Base-by-base conservation (phyloP, 2,888 invertebrate species). In the Brachyopa scutellaris region DNA sequence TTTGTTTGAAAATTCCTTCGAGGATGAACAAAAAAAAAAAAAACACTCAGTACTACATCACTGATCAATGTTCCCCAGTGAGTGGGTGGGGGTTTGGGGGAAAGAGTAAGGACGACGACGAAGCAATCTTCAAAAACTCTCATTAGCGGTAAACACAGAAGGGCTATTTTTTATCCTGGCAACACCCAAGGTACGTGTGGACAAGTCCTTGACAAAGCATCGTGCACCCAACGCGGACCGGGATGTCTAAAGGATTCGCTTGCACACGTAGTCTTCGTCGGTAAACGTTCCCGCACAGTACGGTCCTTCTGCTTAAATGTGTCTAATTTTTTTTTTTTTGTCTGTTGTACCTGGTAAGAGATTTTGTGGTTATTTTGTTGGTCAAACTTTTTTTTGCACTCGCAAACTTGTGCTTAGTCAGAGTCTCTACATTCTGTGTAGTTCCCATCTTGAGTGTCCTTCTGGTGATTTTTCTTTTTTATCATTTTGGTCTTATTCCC, bases 61-160 rank as follows among this genome's bases (percentile, higher is more conserved):
- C 29, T 15, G 57, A 57, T 55, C 36, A 38, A 36, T 23, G 62
- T 33, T 15, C 8, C 7, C 49, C 17, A 1, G 31, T 1, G 21
- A 3, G n/a, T n/a, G n/a, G n/a, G n/a, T n/a, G n/a, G n/a, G n/a
- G n/a, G n/a, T n/a, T n/a, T n/a, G n/a, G n/a, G n/a, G n/a, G n/a
- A n/a, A 23, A 2, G 23, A 15, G 19, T 26, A 26, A 26, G 11
- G 7, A 29, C 13, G 8, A 31, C 15, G 8, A 17, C 8, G 11
- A 57, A 47, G 7, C 26, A 57, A 67, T 55, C 33, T 33, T 33
- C 6, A 21, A 69, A 31, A 69, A 57, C 36, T 36, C 55, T 53
- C 57, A 69, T 69, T 69, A 69, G 69, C 38, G 19, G 40, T 40
- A 40, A 26, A 21, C 49, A 51, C 51, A 19, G 29, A 51, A 51